Evolutionary conservation across 1,140 invertebrate species (phyloP).

Genomic region (Lerema accius): DNA sequence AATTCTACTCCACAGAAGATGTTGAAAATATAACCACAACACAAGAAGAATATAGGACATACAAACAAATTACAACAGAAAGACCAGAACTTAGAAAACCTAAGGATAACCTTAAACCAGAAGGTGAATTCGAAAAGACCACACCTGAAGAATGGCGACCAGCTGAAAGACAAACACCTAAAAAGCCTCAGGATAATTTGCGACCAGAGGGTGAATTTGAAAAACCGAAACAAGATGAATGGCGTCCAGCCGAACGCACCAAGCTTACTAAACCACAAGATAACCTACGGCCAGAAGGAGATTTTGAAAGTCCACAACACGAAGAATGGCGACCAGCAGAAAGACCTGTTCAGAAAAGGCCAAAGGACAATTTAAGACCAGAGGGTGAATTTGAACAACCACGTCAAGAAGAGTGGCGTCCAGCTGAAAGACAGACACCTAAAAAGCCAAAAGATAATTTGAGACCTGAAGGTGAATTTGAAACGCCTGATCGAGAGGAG

Average conservation of each 20-base stretch:
- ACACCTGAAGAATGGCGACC: slow-evolving; percentile 65
- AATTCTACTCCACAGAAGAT: slow-evolving; percentile 85
- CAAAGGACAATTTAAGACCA: slow-evolving; percentile 81
- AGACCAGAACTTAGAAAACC: slow-evolving; percentile 76
- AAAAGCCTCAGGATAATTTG: slow-evolving; percentile 65
- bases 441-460: slow-evolving; percentile 81
- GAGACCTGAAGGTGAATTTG: slow-evolving; percentile 82
- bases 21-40: slow-evolving; percentile 81
- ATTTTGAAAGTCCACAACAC: slow-evolving; percentile 72
- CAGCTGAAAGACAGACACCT: slow-evolving; percentile 83
- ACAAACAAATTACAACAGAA: slow-evolving; percentile 71
- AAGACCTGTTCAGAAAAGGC: slow-evolving; percentile 52
- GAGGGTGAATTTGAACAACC: slow-evolving; percentile 83
- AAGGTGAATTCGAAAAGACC: slow-evolving; percentile 82
- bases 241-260: slow-evolving; percentile 65
- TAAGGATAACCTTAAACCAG: slow-evolving; percentile 83
- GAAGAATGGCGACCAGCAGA: slow-evolving; percentile 76
- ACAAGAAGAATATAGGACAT: slow-evolving; percentile 83
- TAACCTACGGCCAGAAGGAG: slow-evolving; percentile 82
- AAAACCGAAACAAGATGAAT: slow-evolving; percentile 73
- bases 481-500: slow-evolving; percentile 73
- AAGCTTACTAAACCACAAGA: slow-evolving; percentile 73
- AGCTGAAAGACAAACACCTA: slow-evolving; percentile 74
- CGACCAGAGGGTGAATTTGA: slow-evolving; percentile 83
- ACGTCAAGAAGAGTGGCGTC: slow-evolving; percentile 64